Base-by-base conservation (phyloP, 53 echinoderm and acorn worm genomes). In the Crossaster papposus region DNA sequence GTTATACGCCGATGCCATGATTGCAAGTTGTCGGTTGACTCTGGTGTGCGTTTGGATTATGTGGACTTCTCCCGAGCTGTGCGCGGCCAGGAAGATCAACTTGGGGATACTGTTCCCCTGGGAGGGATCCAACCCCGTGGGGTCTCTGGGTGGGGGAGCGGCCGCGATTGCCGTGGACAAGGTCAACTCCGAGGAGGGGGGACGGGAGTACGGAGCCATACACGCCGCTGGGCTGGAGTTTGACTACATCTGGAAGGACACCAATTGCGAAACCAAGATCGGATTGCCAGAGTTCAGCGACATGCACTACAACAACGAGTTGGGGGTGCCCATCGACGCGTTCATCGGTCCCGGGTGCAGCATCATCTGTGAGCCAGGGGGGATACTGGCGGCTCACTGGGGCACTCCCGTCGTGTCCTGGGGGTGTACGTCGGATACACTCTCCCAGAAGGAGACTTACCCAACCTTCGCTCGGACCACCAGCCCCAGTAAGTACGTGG, bases 281-380 rank as follows among this genome's bases (percentile, higher is more conserved):
- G 93, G 95, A 1, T 63, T 95, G n/a, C 74, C 90, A 10, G 83
- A 79, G 29, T 88, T 93, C 11, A 91, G 92, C 32, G 82, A 95
- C 86, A 29, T 95, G 77, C 88, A 90, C 90, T 50, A 64, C 73
- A 76, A 89, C 30, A 82, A 81, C 29, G 55, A 77, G 24, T 32
- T 77, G 51, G 87, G 87, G 36, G 71, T 65, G 24, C 80, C 88
- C 9, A 23, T 95, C 31, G 92, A 95, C 50, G 95, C 80, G 10
- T 90, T 88, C 38, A 94, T 95, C 74, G 95, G 95, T 0, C 92
- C 90, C 0, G 93, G 92, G 1, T 95, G 95, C 65, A 93, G 93
- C 79, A 79, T 92, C 85, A 92, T 90, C 33, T 95, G 95, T 37
- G 93, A 95, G 73, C 95, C 95, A 4, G 92, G 89, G 24, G 95